Evolutionary conservation across 2,888 invertebrate genomes (phyloP).

Genomic region (Calameuta pallipes): DNA sequence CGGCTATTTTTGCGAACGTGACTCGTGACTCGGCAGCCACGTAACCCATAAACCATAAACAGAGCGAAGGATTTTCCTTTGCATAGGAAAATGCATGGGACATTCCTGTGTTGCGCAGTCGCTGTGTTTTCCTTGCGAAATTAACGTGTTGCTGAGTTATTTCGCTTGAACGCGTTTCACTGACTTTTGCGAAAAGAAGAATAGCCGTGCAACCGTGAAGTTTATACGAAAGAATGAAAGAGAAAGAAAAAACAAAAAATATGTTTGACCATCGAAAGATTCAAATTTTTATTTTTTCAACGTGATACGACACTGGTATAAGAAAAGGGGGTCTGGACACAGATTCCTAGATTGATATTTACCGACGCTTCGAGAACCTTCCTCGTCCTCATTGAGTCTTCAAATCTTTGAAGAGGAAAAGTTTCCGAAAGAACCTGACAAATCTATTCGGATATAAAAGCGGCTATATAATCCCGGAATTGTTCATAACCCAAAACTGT

Average conservation of each 20-base stretch:
- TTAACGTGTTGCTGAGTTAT: neutral
- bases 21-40: neutral
- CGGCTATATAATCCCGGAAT: too few species aligned
- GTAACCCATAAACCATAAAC: neutral
- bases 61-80: neutral
- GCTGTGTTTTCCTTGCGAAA: neutral
- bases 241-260: neutral
- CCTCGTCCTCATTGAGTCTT: too few species aligned
- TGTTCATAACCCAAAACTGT: too few species aligned
- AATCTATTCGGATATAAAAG: too few species aligned
- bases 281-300: neutral
- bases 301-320: too few species aligned
- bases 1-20: neutral
- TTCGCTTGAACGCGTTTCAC: neutral
- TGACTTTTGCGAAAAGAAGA: neutral
- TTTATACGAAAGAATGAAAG: neutral
- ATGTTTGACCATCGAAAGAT: neutral
- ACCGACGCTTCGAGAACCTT: too few species aligned
- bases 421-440: too few species aligned
- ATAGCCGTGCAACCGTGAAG: neutral
- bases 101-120: neutral
- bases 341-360: too few species aligned
- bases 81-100: neutral
- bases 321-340: too few species aligned
- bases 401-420: too few species aligned